phyloP scores from a whole-genome alignment of 2,113 vertebrate species.

The Podiceps cristatus region DNA sequence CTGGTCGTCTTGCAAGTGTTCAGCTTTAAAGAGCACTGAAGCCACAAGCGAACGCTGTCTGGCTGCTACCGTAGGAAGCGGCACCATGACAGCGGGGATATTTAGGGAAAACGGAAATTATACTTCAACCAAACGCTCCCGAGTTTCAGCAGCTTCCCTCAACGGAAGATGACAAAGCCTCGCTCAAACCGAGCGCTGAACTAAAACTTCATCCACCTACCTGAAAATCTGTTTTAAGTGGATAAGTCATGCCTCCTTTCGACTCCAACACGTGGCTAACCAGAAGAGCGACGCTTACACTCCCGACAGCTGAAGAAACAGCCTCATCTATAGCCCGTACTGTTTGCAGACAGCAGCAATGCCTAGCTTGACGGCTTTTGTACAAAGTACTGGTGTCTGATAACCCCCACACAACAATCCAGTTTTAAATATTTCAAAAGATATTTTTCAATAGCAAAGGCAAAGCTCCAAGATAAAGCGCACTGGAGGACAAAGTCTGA shows the following conservation, averaged over 20 bases:
- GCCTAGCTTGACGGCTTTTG: not conserved
- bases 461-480: not conserved
- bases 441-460: not conserved
- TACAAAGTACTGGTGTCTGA: not conserved
- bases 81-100: not conserved
- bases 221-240: not conserved
- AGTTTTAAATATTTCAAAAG: slow-evolving; percentile 4
- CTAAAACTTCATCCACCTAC: not conserved
- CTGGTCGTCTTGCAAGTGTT: not conserved
- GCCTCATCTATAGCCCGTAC: not conserved
- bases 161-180: not conserved
- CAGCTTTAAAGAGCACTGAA: not conserved
- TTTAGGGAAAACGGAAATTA: not conserved
- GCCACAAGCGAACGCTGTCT: not conserved
- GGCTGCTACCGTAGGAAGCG: not conserved
- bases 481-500: not conserved
- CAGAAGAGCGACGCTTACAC: not conserved
- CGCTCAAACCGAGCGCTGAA: not conserved
- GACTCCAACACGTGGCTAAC: not conserved
- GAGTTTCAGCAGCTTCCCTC: not conserved
- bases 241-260: not conserved
- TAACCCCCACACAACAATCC: not conserved
- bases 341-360: not conserved
- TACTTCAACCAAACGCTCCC: not conserved
- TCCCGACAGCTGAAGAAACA: not conserved